Conservation (phyloP, 2,797 vertebrate genomes). For the Sebastes variabilis region DNA sequence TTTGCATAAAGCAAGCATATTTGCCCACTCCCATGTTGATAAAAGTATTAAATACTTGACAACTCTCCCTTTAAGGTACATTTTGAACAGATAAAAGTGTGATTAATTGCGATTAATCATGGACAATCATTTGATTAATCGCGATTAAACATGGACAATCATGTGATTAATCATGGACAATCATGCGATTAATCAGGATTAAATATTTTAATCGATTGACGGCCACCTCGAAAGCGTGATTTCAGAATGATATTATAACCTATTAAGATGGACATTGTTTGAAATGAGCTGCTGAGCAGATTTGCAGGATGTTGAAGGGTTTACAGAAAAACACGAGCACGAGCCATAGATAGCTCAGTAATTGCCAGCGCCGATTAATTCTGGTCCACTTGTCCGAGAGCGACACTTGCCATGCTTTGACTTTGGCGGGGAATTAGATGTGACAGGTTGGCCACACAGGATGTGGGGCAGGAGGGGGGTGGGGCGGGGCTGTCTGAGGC, state of each 20-base stretch:
- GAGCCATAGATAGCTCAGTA: neutral
- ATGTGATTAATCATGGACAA: no score
- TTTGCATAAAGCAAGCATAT: no score
- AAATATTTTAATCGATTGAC: no score
- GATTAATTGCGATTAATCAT: no score
- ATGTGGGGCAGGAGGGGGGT: slow-evolving; percentile 32
- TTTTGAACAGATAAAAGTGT: no score
- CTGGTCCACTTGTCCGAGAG: neutral
- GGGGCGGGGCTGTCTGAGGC: neutral
- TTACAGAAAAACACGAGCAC: neutral
- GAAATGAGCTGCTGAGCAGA: neutral
- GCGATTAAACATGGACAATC: no score
- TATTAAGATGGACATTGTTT: neutral
- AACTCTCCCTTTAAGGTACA: no score
- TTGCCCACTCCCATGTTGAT: no score
- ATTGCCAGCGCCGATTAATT: neutral
- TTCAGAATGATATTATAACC: neutral
- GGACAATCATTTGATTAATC: no score
- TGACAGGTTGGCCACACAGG: neutral
- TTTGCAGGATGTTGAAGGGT: neutral
- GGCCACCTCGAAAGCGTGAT: neutral
- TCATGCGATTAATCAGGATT: no score
- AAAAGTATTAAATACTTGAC: no score
- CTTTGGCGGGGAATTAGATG: slow-evolving; percentile 15
- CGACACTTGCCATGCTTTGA: slow-evolving; percentile 8